Evolutionary conservation across 2,888 invertebrate species (phyloP).

Genomic region (Notodonta ziczac): DNA sequence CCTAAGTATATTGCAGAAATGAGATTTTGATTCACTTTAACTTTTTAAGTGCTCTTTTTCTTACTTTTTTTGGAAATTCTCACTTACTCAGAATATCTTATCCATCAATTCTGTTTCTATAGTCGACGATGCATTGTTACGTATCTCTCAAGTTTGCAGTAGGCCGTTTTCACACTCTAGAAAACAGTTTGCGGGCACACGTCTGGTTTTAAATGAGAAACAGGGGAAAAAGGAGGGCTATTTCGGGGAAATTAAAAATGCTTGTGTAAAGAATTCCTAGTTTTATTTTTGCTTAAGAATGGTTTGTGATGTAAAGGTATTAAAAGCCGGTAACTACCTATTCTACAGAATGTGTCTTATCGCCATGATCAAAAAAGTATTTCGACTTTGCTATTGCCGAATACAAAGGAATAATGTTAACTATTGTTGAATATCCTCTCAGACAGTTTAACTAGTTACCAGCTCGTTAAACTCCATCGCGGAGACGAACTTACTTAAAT

Average conservation of each 20-base stretch:
- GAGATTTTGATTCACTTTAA: too few relatives aligned
- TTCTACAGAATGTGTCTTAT: too few relatives aligned
- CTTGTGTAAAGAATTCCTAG: constrained; percentile 3
- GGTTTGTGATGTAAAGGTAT: not conserved
- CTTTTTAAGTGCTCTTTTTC: too few relatives aligned
- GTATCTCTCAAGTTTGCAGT: constrained; percentile 30
- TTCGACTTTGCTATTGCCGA: too few relatives aligned
- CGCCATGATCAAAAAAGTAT: too few relatives aligned
- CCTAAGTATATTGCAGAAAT: too few relatives aligned
- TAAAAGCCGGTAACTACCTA: too few relatives aligned
- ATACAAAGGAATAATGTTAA: not conserved
- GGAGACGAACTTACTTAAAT: constrained; percentile 2
- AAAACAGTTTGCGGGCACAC: constrained; percentile 45
- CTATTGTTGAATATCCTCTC: not conserved
- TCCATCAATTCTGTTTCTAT: constrained; percentile 12
- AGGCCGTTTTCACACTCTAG: constrained; percentile 62
- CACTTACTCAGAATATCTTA: not conserved
- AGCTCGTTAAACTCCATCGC: not conserved
- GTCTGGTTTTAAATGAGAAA: constrained; percentile 53
- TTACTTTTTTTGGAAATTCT: too few relatives aligned
- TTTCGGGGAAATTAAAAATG: constrained; percentile 33
- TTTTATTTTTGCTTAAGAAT: not conserved
- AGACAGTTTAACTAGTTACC: constrained; percentile 3
- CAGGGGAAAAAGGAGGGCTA: constrained; percentile 40
- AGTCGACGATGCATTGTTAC: constrained; percentile 29